A percentile compares a stretch with the other conserved stretches of the same genome.
Conservation (phyloP, 2,797 vertebrate species). For the Myotis vivesi region DNA sequence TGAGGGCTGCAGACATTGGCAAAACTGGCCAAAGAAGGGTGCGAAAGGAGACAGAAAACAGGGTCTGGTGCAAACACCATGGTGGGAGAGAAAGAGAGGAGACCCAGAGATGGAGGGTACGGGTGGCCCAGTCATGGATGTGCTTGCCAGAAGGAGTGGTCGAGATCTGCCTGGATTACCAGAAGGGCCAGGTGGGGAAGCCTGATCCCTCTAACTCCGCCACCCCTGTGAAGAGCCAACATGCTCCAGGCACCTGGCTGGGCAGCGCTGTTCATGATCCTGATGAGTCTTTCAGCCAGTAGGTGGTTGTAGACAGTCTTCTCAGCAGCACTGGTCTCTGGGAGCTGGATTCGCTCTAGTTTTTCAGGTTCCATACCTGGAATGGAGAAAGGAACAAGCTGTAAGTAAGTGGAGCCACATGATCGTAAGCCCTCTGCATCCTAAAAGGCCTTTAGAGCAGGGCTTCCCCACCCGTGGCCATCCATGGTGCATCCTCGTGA, state of each 20-base stretch:
- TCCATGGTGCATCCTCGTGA: accelerated
- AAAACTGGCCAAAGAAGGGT: neutral
- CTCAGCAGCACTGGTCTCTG: constrained; percentile 88
- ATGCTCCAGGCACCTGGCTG: constrained; percentile 88
- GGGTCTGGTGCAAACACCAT: neutral
- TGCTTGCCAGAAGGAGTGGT: neutral
- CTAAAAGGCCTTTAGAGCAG: neutral
- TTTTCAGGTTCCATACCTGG: constrained; percentile 93
- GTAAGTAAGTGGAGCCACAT: neutral
- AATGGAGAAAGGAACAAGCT: neutral
- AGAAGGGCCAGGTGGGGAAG: neutral
- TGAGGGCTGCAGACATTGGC: neutral
- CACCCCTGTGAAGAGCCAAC: neutral
- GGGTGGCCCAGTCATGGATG: neutral
- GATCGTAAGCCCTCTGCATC: neutral
- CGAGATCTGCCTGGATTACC: neutral
- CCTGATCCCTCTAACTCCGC: neutral
- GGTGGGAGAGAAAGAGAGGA: neutral
- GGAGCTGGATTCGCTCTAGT: constrained; percentile 93
- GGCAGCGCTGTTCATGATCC: constrained; percentile 94
- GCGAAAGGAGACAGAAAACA: neutral
- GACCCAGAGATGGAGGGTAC: neutral
- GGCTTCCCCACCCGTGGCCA: neutral
- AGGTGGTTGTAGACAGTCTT: constrained; percentile 92
- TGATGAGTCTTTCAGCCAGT: constrained; percentile 93